Evolutionary conservation across 2,888 invertebrate genomes (phyloP).

Genomic region (Drosophila sordidula): DNA sequence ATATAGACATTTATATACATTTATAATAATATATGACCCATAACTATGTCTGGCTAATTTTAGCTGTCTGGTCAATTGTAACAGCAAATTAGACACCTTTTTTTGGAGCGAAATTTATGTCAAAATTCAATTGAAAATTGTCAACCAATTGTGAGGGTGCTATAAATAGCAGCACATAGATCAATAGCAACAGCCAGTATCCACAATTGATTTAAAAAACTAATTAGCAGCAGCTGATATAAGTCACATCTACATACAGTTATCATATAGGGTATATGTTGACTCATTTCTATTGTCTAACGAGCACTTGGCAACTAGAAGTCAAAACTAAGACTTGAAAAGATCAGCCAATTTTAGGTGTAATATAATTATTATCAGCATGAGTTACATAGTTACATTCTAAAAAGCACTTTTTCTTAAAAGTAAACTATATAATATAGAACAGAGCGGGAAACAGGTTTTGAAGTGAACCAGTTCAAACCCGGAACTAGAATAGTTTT

Average conservation of each 20-base stretch:
- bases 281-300: not conserved
- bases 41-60: slow-evolving; percentile 4
- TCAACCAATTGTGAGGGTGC: slow-evolving; percentile 4
- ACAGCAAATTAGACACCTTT: not conserved
- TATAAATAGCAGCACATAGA: slow-evolving; percentile 14
- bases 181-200: not conserved
- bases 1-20: not conserved
- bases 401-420: no score
- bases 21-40: not conserved
- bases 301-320: slow-evolving; percentile 5
- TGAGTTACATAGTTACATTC: no score
- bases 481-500: no score
- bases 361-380: no score
- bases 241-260: not conserved
- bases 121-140: slow-evolving; percentile 8
- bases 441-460: no score
- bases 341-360: no score
- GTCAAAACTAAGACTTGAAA: not conserved
- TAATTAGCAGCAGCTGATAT: slow-evolving; percentile 17
- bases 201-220: slow-evolving; percentile 8
- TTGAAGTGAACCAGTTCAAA: no score
- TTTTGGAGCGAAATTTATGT: not conserved
- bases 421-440: no score
- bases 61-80: not conserved
- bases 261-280: not conserved